Base-by-base conservation (phyloP, 2,797 vertebrate genomes). In the Sebastes iracundus region DNA sequence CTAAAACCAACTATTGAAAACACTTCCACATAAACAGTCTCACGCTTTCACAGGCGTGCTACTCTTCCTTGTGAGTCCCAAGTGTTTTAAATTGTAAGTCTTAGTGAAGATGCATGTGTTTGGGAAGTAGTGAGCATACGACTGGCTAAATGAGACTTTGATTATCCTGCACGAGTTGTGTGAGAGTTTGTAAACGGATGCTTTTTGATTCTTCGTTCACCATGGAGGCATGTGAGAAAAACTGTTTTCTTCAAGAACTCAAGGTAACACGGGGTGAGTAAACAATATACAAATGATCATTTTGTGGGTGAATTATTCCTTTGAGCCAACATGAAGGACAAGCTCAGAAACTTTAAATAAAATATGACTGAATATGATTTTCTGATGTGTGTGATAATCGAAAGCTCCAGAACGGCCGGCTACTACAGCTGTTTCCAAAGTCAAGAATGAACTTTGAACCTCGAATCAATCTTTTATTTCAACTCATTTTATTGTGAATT, bases 401-500 rank as follows among this genome's bases (percentile, higher is more conserved):
- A 38, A 58, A 52, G 12, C 20, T 49, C 22, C 12, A 63, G 2
- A 28, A 52, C 16, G 13, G 35, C 2, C 2, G 13, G 12, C 23
- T 28, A 53, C 38, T n/a, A 20, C 75, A 78, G 22, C 28, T 14
- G 5, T 58, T 74, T 79, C 23, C 16, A 75, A 52, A n/a, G 22
- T 80, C 61, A 49, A 70, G 52, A 76, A 90, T 20, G 2, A 83
- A 74, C 33, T 25, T 18, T 32, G 33, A 53, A 56, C 33, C 42
- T 71, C 12, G 58, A 56, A 63, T 20, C 1, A 52, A 3, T 64
- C n/a, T 5, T 32, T 67, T 53, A 5, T 38, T 74, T 72, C 28
- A 18, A 81, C n/a, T 72, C 1, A 35, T 71, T 91, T 93, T 89
- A 87, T 86, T 89, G 78, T 75, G 75, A 87, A 81, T 83, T 77